Evolutionary conservation across 2,888 invertebrate species (phyloP), one percentile per base, ranked within the genome.

Genomic region (Scrobipalpa atriplicella): DNA sequence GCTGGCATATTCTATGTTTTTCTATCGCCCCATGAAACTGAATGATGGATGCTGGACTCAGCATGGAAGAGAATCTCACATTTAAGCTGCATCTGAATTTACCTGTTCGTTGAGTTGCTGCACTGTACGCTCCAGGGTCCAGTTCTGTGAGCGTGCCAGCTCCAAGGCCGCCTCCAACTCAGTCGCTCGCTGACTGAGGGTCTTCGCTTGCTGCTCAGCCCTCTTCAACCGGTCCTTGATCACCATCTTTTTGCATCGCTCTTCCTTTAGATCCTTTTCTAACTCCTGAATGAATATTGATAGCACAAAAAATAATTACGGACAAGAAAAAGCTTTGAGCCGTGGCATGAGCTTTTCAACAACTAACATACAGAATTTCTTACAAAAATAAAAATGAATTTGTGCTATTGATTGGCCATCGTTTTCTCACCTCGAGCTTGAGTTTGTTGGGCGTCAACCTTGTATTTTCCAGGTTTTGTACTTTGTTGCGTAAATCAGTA

Each of bases 201-300:
- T 82, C 69, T 86, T 90, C 2, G 84, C 71, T 72, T 89, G 87
- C 0, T 83, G 82, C 67, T 89, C 88, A 0, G 86, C 74, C 39
- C 83, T 79, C 0, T 76, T 68, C 21, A 87, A 72, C 0, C 85
- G 83, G 10, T 89, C 86, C 70, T 71, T 82, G 7, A 87, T 66
- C 1, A 79, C 60, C 2, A 70, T 69, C 63, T 76, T 82, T 67
- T 85, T 86, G 62, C 75, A 78, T 69, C 82, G 86, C 70, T 89
- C 88, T 56, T 89, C 88, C 70, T 87, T 89, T 16, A 92, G 68
- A 51, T 85, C 84, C 69, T 84, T 89, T 75, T 90, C 89, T 21
- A 91, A 74, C 70, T 88, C 89, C 92, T 92, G 65, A 62, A n/a
- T n/a, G 3, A 0, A 47, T 47, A 7, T n/a, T 29, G 29, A 29